Evolutionary conservation across 2,888 invertebrate genomes (phyloP), one percentile per base, ranked within the genome.

Genomic region (Agriopis aurantiaria): DNA sequence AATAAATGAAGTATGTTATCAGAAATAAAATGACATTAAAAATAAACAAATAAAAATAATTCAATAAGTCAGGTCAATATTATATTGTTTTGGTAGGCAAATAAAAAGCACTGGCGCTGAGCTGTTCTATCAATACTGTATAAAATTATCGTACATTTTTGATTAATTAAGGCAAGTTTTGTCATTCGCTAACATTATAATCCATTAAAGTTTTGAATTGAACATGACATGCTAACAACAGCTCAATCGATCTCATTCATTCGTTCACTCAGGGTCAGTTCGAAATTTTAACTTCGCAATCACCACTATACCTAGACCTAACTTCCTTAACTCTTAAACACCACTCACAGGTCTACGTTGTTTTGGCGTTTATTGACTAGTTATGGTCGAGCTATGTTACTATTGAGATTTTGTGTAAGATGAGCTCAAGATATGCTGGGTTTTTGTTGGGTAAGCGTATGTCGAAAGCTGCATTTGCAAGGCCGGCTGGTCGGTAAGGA

Each of bases 401-500:
- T 52, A 14, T 51, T 9, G 10, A 57, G 56, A 33, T 67, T 14
- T 64, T 55, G 58, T 33, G n/a, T 55, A 59, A 45, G 65, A 69
- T 60, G 62, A 76, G 63, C 46, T 78, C 80, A 71, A 41, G 57
- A 59, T 74, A 71, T 63, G 67, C 64, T 83, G 83, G 85, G 73
- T 53, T 23, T 71, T 59, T 65, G 80, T 90, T 89, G 87, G 71
- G 89, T 81, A 89, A 90, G 83, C 72, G 78, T 81, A 70, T 88
- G 90, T 91, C 79, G 91, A 90, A 90, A 91, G 90, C 87, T 80
- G 82, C 85, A 77, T 78, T 82, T 74, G 80, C 91, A 89, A 91
- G 91, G 91, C 88, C 91, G 87, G 81, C 85, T 74, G 74, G 85
- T 88, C 76, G 17, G 17, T 23, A 89, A 90, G 91, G 90, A 89